These are phyloP conservation scores for Andrena fulva DNA, from an alignment of 2,888 invertebrate genomes.

Conservation along the genomic window DNA sequence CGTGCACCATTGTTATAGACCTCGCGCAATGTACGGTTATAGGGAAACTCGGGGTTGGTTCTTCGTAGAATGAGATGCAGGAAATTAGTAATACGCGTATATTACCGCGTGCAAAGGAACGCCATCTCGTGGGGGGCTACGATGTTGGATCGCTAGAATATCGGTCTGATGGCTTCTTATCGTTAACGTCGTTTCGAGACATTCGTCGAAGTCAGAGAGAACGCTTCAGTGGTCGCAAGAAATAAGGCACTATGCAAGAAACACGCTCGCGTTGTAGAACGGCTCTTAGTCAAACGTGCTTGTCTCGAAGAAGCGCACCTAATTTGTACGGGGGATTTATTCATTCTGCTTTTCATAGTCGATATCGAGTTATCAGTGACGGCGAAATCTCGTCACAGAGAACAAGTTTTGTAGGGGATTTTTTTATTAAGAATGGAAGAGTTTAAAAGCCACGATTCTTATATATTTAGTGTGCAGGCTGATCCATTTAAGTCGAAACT, in stretches of 20 bases:
- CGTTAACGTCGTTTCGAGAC: slow-evolving; percentile 63
- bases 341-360: neutral
- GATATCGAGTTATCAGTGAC: neutral
- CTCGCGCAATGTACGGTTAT: slow-evolving; percentile 39
- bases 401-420: too few species aligned
- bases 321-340: neutral
- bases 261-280: slow-evolving; percentile 31
- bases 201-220: slow-evolving; percentile 73
- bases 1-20: slow-evolving; percentile 21
- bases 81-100: slow-evolving; percentile 59
- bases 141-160: slow-evolving; percentile 40
- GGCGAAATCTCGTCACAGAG: neutral
- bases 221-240: slow-evolving; percentile 48
- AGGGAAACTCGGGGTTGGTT: slow-evolving; percentile 38
- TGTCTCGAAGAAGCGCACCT: slow-evolving; percentile 7
- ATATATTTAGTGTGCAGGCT: too few species aligned
- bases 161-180: slow-evolving; percentile 64
- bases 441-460: too few species aligned
- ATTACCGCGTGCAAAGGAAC: slow-evolving; percentile 40
- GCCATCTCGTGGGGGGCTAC: slow-evolving; percentile 53
- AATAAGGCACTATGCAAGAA: slow-evolving; percentile 59
- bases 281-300: slow-evolving; percentile 47
- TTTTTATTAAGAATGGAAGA: too few species aligned
- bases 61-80: slow-evolving; percentile 38
- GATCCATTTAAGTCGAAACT: too few species aligned